Evolutionary conservation across 2,797 vertebrate genomes (phyloP).

Genomic region (Hippoglossus hippoglossus): DNA sequence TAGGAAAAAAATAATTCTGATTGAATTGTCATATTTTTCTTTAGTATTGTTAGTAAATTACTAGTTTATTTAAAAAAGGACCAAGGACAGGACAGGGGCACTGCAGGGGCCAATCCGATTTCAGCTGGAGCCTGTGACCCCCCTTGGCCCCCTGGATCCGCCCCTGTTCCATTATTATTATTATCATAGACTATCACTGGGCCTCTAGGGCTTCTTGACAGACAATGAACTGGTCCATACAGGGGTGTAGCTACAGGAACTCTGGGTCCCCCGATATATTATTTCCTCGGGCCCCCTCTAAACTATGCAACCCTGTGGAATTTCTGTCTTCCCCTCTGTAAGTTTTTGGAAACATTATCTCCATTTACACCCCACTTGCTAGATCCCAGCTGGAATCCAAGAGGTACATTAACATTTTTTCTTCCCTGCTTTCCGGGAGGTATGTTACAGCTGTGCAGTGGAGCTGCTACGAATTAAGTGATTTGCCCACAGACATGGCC

Average conservation of each 20-base stretch:
- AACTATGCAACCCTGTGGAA: conserved; percentile 22
- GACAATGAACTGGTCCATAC: conserved; percentile 24
- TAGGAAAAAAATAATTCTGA: no score
- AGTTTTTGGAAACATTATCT: conserved; percentile 16
- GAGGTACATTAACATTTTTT: conserved; percentile 9
- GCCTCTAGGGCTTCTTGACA: conserved; percentile 24
- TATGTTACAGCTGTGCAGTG: conserved; percentile 11
- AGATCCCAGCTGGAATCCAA: conserved; percentile 31
- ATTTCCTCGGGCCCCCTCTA: conserved; percentile 20
- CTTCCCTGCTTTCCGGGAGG: conserved; percentile 9
- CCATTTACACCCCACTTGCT: conserved; percentile 26
- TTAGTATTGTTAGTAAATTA: no score
- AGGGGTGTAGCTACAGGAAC: conserved; percentile 21
- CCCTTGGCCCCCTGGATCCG: no score
- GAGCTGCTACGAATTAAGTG: conserved; percentile 11
- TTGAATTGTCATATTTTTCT: no score
- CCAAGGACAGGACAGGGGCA: no score
- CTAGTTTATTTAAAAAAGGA: no score
- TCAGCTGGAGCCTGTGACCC: no score
- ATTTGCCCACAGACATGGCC: conserved; percentile 8
- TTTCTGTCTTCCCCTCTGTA: not conserved
- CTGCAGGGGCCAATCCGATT: no score
- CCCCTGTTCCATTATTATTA: not conserved
- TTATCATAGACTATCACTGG: conserved; percentile 6
- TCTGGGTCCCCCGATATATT: conserved; percentile 5